These are phyloP conservation scores for Emys orbicularis DNA, from an alignment of 2,797 vertebrate species.

Conservation along the genomic window DNA sequence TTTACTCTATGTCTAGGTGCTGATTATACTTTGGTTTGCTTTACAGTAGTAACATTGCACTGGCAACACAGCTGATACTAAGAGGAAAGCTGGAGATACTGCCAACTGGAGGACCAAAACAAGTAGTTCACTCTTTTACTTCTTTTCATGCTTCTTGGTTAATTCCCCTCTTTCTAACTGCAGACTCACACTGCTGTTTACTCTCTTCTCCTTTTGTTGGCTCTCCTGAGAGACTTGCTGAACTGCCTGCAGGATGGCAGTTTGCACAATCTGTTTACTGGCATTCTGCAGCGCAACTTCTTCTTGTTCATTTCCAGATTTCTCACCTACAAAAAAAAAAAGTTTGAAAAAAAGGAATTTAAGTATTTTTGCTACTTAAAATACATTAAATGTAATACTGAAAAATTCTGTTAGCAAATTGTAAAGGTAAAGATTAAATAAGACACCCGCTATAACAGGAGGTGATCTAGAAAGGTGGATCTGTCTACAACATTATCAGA, in stretches of 20 bases:
- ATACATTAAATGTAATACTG: neutral
- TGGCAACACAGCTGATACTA: conserved; percentile 69
- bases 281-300: conserved; percentile 83
- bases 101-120: neutral
- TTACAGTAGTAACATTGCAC: conserved; percentile 60
- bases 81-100: conserved; percentile 65
- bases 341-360: neutral
- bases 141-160: conserved; percentile 80
- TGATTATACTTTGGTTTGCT: conserved; percentile 76
- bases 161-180: conserved; percentile 70
- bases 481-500: rapidly evolving
- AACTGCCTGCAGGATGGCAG: conserved; percentile 81
- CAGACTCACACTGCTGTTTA: conserved; percentile 18
- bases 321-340: conserved; percentile 76
- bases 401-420: neutral
- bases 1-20: conserved; percentile 65
- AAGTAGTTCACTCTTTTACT: conserved; percentile 46
- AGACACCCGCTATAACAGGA: neutral
- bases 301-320: conserved; percentile 77
- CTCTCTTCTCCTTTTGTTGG: conserved; percentile 59
- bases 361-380: neutral
- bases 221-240: conserved; percentile 83
- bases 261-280: conserved; percentile 86
- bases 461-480: neutral
- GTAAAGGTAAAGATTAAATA: neutral